Evolutionary conservation across 1,140 invertebrate genomes (phyloP).

Genomic region (Bombus confusus): DNA sequence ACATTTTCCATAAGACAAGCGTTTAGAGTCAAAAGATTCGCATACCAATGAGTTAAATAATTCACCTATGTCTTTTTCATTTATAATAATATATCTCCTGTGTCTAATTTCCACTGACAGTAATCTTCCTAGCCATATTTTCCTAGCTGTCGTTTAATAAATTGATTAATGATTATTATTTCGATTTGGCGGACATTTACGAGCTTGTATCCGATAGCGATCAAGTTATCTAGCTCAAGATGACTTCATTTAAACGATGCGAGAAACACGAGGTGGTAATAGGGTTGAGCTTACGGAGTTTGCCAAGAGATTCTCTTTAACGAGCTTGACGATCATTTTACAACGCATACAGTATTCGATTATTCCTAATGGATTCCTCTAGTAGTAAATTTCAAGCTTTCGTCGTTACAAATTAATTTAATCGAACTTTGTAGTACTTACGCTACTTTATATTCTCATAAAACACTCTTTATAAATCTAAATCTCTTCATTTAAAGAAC

Average conservation of each 20-base stretch:
- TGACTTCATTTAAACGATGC: constrained; percentile 40
- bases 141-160: neutral
- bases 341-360: constrained; percentile 22
- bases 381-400: constrained; percentile 13
- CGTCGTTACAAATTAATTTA: neutral
- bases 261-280: constrained; percentile 32
- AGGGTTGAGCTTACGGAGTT: constrained; percentile 41
- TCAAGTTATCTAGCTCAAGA: neutral
- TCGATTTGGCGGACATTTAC: neutral
- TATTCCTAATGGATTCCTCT: constrained; percentile 28
- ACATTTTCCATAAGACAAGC: neutral
- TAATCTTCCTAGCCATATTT: neutral
- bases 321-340: constrained; percentile 35
- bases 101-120: neutral
- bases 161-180: neutral
- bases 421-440: neutral
- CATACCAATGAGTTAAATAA: neutral
- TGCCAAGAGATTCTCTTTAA: constrained; percentile 33
- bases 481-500: neutral
- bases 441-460: neutral
- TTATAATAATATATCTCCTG: neutral
- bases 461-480: neutral
- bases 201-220: neutral
- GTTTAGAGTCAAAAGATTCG: too few relatives aligned
- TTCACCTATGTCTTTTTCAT: neutral